These are phyloP conservation scores for Myiotriccus ornatus DNA, from an alignment of 2,797 vertebrate species.

Conservation along the genomic window DNA sequence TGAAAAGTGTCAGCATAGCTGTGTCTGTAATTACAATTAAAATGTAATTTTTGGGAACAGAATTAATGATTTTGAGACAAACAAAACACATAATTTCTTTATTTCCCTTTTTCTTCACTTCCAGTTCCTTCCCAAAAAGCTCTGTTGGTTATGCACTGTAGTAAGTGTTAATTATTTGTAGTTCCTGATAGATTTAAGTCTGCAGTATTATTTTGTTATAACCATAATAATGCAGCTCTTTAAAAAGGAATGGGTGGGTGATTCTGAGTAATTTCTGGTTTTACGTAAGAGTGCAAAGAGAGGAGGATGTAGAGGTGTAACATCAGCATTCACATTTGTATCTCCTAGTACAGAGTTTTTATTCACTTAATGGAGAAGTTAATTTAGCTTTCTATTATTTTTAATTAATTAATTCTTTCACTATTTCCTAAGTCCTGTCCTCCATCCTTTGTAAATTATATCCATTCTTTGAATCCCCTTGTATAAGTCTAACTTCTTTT, in stretches of 20 bases:
- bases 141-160: background rate
- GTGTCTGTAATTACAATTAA: background rate
- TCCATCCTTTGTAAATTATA: background rate
- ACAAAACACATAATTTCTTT: background rate
- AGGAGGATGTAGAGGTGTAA: background rate
- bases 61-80: background rate
- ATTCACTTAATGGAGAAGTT: background rate
- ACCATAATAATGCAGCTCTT: background rate
- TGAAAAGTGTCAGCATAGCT: background rate
- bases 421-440: background rate
- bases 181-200: background rate
- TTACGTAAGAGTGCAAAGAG: background rate
- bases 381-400: background rate
- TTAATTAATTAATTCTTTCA: background rate
- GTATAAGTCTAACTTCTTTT: background rate
- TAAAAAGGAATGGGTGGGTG: background rate
- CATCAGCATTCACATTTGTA: background rate
- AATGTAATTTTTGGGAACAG: background rate
- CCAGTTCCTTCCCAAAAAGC: accelerated
- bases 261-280: background rate
- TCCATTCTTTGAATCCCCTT: background rate
- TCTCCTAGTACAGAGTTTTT: background rate
- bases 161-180: background rate
- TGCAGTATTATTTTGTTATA: background rate
- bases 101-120: background rate